These are phyloP conservation scores for Oreotrochilus melanogaster DNA, from an alignment of 2,113 vertebrate species.

Conservation along the genomic window DNA sequence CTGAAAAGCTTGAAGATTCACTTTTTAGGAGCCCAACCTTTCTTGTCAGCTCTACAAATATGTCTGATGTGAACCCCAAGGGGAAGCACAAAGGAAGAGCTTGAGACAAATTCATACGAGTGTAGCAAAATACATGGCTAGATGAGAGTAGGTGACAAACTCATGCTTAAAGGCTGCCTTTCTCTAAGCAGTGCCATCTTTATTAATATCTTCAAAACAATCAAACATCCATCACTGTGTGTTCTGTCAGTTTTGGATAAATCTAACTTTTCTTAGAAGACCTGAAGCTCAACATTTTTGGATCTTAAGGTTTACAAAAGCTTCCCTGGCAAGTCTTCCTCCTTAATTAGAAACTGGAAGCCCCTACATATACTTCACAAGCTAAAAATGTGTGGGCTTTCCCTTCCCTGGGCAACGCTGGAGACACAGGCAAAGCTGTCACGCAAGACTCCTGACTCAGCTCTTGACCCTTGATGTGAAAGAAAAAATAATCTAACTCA, in stretches of 20 bases:
- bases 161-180: neutral
- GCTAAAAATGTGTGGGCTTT: neutral
- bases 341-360: neutral
- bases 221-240: neutral
- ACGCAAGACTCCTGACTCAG: neutral
- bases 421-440: neutral
- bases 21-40: neutral
- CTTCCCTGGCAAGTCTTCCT: neutral
- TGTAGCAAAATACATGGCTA: neutral
- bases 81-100: neutral
- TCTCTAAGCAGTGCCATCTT: neutral
- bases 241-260: neutral
- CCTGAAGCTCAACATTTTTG: neutral
- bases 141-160: neutral
- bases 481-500: neutral
- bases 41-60: neutral
- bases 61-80: fast-evolving
- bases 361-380: neutral
- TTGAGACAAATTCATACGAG: neutral
- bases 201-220: neutral
- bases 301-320: neutral
- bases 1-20: neutral
- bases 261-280: neutral
- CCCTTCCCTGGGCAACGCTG: neutral
- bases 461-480: neutral